Conservation (phyloP, 2,113 vertebrate species). For the Thymallus thymallus region DNA sequence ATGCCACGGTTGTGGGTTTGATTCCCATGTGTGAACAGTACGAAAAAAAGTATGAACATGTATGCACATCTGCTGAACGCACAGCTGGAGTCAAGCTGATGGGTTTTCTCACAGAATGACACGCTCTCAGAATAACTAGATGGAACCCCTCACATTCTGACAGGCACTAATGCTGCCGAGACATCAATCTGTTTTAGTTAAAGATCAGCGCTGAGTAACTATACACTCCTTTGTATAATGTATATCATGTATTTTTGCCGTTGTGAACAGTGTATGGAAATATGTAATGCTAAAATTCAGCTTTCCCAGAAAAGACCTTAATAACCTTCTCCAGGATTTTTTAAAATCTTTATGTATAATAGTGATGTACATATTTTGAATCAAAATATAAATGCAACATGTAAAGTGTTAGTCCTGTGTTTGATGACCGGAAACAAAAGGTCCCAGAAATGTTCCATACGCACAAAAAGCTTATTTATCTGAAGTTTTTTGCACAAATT, state of each 20-base stretch:
- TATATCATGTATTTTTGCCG: slow-evolving; percentile 1
- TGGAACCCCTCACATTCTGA: slow-evolving; percentile 40
- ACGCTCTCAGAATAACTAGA: slow-evolving; percentile 39
- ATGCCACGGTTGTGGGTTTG: no score
- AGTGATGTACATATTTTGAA: neutral
- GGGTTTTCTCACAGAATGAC: slow-evolving; percentile 23
- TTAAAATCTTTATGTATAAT: no score
- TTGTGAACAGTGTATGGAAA: slow-evolving; percentile 2
- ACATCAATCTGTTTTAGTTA: slow-evolving; percentile 19
- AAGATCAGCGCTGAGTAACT: neutral
- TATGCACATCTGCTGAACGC: slow-evolving; percentile 14
- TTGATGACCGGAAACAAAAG: no score
- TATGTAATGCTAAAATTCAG: neutral
- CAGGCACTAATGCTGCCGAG: slow-evolving; percentile 33
- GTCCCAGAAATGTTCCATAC: no score
- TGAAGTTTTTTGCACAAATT: no score
- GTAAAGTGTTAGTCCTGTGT: no score
- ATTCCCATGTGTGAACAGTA: no score
- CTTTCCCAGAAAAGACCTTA: neutral
- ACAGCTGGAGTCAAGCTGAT: slow-evolving; percentile 23
- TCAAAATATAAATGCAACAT: no score
- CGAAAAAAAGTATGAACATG: no score
- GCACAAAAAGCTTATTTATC: no score
- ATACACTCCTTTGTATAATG: no score
- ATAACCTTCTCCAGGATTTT: no score